Conservation (phyloP, 2,797 vertebrate species). For the Spheniscus humboldti region DNA sequence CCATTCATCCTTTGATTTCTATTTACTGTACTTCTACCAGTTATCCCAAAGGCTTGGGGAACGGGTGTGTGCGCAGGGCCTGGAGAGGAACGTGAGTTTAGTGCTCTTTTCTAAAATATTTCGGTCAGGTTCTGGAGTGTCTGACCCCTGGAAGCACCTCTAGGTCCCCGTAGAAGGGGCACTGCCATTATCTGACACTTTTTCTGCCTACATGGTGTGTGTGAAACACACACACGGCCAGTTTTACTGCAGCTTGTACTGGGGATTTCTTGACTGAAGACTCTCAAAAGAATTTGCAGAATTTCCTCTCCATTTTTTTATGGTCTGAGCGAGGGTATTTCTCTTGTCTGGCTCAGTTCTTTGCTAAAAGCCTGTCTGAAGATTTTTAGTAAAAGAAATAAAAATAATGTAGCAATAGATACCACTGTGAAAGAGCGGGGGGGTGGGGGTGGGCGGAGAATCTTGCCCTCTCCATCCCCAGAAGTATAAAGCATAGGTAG, state of each 20-base stretch:
- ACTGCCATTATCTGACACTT: neutral
- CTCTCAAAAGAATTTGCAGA: slow-evolving; percentile 31
- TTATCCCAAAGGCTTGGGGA: neutral
- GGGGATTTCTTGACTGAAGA: neutral
- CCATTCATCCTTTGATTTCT: neutral
- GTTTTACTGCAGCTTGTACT: neutral
- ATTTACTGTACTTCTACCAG: neutral
- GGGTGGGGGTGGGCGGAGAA: fast-evolving
- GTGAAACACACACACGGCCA: neutral
- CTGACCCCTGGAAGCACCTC: neutral
- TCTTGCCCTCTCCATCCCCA: neutral
- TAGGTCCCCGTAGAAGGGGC: neutral
- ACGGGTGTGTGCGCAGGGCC: fast-evolving
- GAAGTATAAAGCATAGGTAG: neutral
- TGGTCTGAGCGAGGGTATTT: neutral
- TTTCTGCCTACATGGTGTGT: neutral
- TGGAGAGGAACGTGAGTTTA: neutral
- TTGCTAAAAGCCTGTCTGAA: neutral
- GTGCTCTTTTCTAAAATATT: neutral
- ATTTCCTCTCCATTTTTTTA: slow-evolving; percentile 13
- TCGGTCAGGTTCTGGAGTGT: neutral
- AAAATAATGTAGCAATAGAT: neutral
- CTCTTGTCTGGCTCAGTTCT: neutral
- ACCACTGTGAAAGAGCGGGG: neutral
- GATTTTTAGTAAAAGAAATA: neutral